Conservation (phyloP, 2,113 vertebrate genomes). For the Archocentrus centrarchus region DNA sequence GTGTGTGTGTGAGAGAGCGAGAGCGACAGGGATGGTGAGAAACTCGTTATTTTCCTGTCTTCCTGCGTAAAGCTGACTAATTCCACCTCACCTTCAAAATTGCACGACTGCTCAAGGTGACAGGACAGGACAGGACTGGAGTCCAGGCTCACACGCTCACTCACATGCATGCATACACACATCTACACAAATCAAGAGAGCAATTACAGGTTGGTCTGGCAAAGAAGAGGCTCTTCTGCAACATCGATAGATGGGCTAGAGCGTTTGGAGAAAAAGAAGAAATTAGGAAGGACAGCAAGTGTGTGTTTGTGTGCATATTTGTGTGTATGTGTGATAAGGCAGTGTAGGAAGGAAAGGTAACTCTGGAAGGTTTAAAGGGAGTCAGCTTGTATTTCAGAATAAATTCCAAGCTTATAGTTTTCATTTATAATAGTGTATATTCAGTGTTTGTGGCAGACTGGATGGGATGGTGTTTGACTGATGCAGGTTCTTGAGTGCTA, state of each 20-base stretch:
- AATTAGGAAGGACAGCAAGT: slow-evolving; percentile 28
- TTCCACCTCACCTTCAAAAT: slow-evolving; percentile 64
- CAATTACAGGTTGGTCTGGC: slow-evolving; percentile 62
- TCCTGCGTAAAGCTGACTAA: slow-evolving; percentile 59
- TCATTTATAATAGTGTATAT: neutral
- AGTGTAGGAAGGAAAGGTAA: neutral
- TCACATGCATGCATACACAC: slow-evolving; percentile 7
- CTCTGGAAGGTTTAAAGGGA: neutral
- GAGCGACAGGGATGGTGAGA: slow-evolving; percentile 27
- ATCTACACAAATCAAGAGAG: slow-evolving; percentile 36
- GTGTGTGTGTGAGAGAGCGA: slow-evolving; percentile 12
- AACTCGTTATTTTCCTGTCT: slow-evolving; percentile 72
- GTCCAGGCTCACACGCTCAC: slow-evolving; percentile 15
- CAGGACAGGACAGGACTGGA: slow-evolving; percentile 25
- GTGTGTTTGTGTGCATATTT: neutral
- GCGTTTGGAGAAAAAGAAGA: slow-evolving; percentile 15
- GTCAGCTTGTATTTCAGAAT: neutral
- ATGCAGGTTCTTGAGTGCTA: neutral
- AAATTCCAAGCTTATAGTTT: neutral
- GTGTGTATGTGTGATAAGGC: neutral
- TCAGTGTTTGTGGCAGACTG: neutral
- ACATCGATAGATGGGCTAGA: slow-evolving; percentile 8
- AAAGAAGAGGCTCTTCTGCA: slow-evolving; percentile 42
- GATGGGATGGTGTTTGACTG: neutral
- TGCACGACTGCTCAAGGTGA: slow-evolving; percentile 64